A percentile compares a stretch with the other conserved stretches of the same genome.
Evolutionary conservation across 1,140 invertebrate species (phyloP).

Genomic region (Batillaria attramentaria): DNA sequence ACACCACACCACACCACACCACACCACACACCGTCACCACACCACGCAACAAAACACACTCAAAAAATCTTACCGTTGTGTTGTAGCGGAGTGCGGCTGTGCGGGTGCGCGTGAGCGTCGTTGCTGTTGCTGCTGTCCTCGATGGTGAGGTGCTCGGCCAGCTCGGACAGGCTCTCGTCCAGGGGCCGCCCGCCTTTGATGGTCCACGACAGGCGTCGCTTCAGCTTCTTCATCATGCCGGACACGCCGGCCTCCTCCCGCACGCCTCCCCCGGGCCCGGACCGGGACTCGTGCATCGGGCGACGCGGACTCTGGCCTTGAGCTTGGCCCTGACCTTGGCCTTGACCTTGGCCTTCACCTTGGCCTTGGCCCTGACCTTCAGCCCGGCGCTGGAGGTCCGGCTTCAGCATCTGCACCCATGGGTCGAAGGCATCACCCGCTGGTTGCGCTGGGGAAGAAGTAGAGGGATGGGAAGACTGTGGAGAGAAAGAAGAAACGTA

Average conservation of each 20-base stretch:
- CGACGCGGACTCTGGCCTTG: not conserved
- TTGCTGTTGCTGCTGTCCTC: slow-evolving; percentile 65
- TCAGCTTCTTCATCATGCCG: slow-evolving; percentile 71
- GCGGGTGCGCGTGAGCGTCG: not conserved
- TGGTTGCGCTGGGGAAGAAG: not conserved
- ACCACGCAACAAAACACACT: not conserved
- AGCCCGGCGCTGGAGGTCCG: not conserved
- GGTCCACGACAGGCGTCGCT: slow-evolving; percentile 73
- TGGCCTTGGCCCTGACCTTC: not conserved
- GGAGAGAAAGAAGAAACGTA: not conserved
- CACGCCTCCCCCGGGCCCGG: not conserved
- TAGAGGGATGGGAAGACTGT: too few species aligned
- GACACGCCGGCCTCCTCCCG: not conserved
- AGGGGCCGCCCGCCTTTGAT: slow-evolving; percentile 68
- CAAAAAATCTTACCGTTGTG: slow-evolving; percentile 26
- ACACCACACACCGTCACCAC: not conserved
- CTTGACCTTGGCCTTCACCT: not conserved
- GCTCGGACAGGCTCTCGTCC: slow-evolving; percentile 73
- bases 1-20: too few species aligned
- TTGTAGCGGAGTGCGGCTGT: too few species aligned
- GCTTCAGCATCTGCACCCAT: not conserved
- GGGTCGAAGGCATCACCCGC: not conserved
- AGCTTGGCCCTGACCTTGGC: not conserved
- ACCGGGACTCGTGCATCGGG: not conserved
- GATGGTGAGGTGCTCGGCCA: slow-evolving; percentile 73